phyloP scores from a whole-genome alignment of 1,140 invertebrate genomes.

The Subanguina moxae region DNA sequence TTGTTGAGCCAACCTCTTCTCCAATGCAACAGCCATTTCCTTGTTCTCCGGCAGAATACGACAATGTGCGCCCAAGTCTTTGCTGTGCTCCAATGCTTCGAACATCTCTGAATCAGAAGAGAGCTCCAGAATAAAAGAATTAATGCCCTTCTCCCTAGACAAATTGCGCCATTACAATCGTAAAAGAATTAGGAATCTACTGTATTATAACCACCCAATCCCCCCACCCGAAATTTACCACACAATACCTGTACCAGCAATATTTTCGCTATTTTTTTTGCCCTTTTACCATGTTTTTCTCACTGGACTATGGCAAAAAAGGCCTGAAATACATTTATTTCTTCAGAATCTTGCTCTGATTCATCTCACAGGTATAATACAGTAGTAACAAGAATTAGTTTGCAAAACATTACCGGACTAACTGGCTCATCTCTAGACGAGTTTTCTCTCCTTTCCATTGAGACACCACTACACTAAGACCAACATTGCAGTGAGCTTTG shows the following conservation, averaged over 20 bases:
- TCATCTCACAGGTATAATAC: too few relatives aligned
- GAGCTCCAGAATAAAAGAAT: conserved; percentile 97
- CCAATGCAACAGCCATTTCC: conserved; percentile 74
- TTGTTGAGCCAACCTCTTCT: conserved; percentile 67
- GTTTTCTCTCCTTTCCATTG: conserved; percentile 71
- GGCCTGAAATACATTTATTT: too few relatives aligned
- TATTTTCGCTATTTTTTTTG: too few relatives aligned
- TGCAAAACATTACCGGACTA: conserved; percentile 58
- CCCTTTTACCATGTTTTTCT: too few relatives aligned
- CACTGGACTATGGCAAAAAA: too few relatives aligned
- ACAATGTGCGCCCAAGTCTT: conserved; percentile 72
- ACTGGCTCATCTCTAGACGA: conserved; percentile 60
- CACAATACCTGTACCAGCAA: too few relatives aligned
- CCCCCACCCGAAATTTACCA: too few relatives aligned
- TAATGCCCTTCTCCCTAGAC: conserved; percentile 70
- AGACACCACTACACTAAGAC: conserved; percentile 79
- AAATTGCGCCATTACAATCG: too few relatives aligned
- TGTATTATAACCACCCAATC: too few relatives aligned
- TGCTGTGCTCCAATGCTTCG: conserved; percentile 61
- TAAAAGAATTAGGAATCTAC: too few relatives aligned
- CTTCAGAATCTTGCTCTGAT: too few relatives aligned
- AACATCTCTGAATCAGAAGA: conserved; percentile 84
- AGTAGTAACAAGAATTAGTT: too few relatives aligned
- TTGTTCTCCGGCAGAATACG: conserved; percentile 96
- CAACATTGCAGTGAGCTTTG: conserved; percentile 95